Evolutionary conservation across 2,888 invertebrate species (phyloP).

Genomic region (Linnaemya tessellans): DNA sequence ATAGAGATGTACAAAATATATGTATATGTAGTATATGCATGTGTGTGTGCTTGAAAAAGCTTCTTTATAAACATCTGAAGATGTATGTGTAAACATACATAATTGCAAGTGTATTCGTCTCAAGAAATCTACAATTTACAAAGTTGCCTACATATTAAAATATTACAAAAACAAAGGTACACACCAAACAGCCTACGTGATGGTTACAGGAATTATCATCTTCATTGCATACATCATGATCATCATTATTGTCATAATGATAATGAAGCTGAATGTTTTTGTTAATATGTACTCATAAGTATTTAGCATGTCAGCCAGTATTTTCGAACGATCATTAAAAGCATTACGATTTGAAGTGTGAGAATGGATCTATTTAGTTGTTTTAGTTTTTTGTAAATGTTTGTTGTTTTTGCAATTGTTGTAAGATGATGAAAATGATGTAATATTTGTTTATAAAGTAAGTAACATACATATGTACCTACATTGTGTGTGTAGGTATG

Average conservation of each 20-base stretch:
- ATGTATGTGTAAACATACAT: background rate
- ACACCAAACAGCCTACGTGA: constrained; percentile 60
- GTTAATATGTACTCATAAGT: background rate
- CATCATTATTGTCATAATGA: constrained; percentile 20
- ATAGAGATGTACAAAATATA: no score
- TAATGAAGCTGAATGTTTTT: constrained; percentile 45
- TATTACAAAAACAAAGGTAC: background rate
- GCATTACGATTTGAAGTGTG: constrained; percentile 16
- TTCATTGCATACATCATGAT: constrained; percentile 46
- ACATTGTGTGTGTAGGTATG: background rate
- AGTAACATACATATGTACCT: background rate
- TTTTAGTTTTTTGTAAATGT: background rate
- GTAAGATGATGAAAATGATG: constrained; percentile 51
- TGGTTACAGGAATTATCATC: constrained; percentile 62
- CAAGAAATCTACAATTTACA: constrained; percentile 33
- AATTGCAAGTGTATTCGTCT: constrained; percentile 18
- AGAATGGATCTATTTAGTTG: constrained; percentile 25
- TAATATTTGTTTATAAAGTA: constrained; percentile 58
- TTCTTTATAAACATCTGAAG: constrained; percentile 26
- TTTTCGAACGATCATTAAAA: constrained; percentile 32
- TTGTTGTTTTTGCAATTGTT: constrained; percentile 19
- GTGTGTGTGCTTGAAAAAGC: constrained; percentile 39
- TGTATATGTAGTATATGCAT: no score
- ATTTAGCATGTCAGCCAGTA: background rate
- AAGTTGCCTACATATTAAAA: constrained; percentile 56